Base-by-base conservation (phyloP, 2,888 invertebrate genomes). In the Belgica antarctica region DNA sequence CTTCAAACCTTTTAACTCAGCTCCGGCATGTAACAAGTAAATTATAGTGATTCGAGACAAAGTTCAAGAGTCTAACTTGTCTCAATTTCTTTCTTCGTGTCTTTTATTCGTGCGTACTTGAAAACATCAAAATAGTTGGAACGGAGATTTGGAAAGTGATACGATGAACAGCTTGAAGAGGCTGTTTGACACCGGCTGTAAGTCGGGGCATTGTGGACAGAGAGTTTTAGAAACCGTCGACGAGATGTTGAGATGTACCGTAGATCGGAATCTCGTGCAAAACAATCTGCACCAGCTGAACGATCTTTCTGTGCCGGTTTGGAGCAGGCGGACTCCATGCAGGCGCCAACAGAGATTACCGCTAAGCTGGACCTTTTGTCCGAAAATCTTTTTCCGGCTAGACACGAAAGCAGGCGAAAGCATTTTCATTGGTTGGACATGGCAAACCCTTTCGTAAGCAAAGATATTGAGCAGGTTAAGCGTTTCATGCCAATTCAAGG, bases 341-440 rank as follows among this genome's bases (percentile, higher is more conserved):
- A 17, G 25, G n/a, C 59, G 28, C 68, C 27, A 12, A 1, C 31
- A 2, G 61, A 61, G 22, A 70, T 41, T 19, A 70, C 59, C 12
- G 70, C 36, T 4, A 24, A 41, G n/a, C 61, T 70, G 15, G 61
- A 70, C 25, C 10, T 68, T 27, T 22, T 68, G n/a, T 10, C n/a
- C 8, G 46, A 76, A 70, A 80, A 80, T 68, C 74, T 77, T 19
- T 80, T 80, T 74, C 76, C 31, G 36, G 15, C 34, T 41, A n/a
- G 34, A 70, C 10, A 27, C 61, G 28, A 24, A 24, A n/a, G n/a
- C n/a, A n/a, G n/a, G 1, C 68, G 28, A 22, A 68, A 68, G 52
- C 19, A 63, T 15, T 63, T 63, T 46, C n/a, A 31, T 41, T 12
- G n/a, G 12, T 5, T n/a, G n/a, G 52, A 27, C 66, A 17, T 7